Conservation (phyloP, 2,113 vertebrate species). For the Misgurnus anguillicaudatus region DNA sequence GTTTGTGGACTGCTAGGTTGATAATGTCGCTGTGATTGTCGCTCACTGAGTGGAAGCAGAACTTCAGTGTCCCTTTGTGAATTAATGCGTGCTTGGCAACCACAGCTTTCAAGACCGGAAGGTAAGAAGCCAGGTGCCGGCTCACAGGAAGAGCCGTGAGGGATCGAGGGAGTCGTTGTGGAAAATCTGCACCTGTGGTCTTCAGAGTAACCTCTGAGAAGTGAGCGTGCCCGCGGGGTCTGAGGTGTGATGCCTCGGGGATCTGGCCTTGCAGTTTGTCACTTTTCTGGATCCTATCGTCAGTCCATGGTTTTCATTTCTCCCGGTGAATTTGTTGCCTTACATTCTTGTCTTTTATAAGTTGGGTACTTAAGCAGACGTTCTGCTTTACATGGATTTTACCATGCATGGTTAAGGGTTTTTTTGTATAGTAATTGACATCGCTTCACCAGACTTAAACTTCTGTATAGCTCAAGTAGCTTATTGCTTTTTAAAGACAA, state of each 20-base stretch:
- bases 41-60: constrained; percentile 34
- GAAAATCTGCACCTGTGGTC: constrained; percentile 16
- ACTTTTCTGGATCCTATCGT: neutral
- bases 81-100: constrained; percentile 41
- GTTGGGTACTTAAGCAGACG: no score
- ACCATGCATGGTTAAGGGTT: no score
- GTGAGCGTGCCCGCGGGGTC: neutral
- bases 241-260: neutral
- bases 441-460: no score
- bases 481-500: no score
- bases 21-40: constrained; percentile 11
- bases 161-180: neutral
- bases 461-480: no score
- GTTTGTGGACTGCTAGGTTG: constrained; percentile 15
- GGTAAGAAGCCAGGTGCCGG: neutral
- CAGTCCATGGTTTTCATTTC: neutral
- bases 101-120: constrained; percentile 21
- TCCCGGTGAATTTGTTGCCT: no score
- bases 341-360: no score
- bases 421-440: no score
- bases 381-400: no score
- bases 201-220: neutral
- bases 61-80: constrained; percentile 8
- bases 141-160: constrained; percentile 10
- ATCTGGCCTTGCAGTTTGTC: neutral